These are phyloP conservation scores for Turritopsis rubra DNA, from an alignment of 30 jellyfish, hydroid and myxozoan genomes.

Conservation along the genomic window DNA sequence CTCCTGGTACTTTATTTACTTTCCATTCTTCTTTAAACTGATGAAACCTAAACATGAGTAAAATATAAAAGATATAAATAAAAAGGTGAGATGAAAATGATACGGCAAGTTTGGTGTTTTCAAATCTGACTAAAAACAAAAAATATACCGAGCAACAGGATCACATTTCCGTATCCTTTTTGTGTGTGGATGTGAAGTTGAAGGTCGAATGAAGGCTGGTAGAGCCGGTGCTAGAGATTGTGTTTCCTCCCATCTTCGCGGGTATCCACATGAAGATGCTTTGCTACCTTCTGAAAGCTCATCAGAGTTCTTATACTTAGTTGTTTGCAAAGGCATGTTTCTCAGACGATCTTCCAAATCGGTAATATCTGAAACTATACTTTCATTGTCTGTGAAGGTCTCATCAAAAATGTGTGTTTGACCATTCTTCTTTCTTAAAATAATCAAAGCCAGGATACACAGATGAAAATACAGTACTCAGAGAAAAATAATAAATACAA, in stretches of 20 bases:
- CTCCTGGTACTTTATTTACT: slow-evolving; percentile 72
- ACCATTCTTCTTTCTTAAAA: slow-evolving; percentile 55
- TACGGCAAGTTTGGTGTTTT: not conserved
- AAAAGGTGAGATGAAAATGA: not conserved
- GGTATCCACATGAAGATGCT: not conserved
- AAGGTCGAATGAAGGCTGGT: slow-evolving; percentile 60
- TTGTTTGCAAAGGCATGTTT: slow-evolving; percentile 31
- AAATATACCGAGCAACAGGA: slow-evolving; percentile 61
- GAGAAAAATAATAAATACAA: too few relatives aligned
- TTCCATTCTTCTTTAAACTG: slow-evolving; percentile 84
- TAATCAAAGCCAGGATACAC: not conserved
- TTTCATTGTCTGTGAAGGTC: slow-evolving; percentile 60
- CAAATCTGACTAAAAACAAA: not conserved
- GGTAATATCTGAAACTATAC: slow-evolving; percentile 62
- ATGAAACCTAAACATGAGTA: slow-evolving; percentile 42
- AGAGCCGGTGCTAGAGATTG: not conserved
- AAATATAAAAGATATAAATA: not conserved
- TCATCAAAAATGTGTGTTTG: slow-evolving; percentile 62
- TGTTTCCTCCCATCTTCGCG: not conserved
- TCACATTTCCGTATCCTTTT: slow-evolving; percentile 53
- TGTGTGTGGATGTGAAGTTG: slow-evolving; percentile 29
- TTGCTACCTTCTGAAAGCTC: not conserved
- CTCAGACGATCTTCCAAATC: slow-evolving; percentile 50
- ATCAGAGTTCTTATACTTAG: not conserved
- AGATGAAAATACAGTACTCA: not conserved